phyloP scores from a whole-genome alignment of 2,797 vertebrate genomes.

The Sternarchorhynchus goeldii region DNA sequence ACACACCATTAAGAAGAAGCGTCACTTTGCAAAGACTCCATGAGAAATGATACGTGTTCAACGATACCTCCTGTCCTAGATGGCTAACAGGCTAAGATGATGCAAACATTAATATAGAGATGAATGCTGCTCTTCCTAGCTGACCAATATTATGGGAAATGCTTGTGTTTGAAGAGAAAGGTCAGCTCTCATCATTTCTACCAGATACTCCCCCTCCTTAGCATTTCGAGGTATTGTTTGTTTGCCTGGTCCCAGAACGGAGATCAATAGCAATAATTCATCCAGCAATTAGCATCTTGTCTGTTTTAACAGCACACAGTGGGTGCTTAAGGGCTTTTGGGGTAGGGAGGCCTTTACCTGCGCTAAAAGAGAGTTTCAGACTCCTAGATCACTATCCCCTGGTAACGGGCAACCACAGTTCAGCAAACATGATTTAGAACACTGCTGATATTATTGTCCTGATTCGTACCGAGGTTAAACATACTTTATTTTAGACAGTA shows the following conservation, averaged over 20 bases:
- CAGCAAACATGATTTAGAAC: neutral
- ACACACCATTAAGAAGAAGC: neutral
- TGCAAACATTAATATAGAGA: conserved; percentile 72
- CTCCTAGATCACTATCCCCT: conserved; percentile 20
- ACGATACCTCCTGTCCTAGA: neutral
- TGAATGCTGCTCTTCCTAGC: conserved; percentile 59
- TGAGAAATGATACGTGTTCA: neutral
- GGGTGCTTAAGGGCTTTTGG: conserved; percentile 81
- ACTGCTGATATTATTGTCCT: neutral
- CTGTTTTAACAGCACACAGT: conserved; percentile 83
- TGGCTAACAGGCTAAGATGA: conserved; percentile 72
- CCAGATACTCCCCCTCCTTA: conserved; percentile 62
- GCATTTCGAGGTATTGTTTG: conserved; percentile 92
- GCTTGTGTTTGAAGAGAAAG: conserved; percentile 90
- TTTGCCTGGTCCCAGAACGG: conserved; percentile 86
- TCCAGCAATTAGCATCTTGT: conserved; percentile 88
- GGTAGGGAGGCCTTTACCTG: conserved; percentile 49
- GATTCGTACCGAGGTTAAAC: neutral
- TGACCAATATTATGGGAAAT: conserved; percentile 85
- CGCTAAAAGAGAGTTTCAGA: conserved; percentile 38
- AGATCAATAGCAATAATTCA: conserved; percentile 93
- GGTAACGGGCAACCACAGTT: conserved; percentile 17
- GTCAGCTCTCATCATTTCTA: conserved; percentile 86
- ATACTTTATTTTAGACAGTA: neutral
- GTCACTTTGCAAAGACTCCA: neutral